phyloP scores from a whole-genome alignment of 1,140 invertebrate genomes.

The Drosophila nasuta region DNA sequence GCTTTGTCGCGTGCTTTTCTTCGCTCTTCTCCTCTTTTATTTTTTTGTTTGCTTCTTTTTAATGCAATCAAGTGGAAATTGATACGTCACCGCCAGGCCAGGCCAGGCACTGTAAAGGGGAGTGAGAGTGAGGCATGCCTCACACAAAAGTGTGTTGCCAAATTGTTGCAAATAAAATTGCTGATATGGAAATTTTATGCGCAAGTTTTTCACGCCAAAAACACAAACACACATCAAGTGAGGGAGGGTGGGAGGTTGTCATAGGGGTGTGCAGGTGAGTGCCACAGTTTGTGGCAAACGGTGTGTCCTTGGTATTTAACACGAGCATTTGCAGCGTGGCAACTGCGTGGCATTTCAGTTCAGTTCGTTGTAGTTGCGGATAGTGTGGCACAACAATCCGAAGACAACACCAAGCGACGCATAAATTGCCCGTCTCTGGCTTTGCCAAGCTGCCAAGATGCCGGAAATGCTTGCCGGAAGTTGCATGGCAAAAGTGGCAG shows the following conservation, averaged over 20 bases:
- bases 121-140: background rate
- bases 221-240: background rate
- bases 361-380: constrained; percentile 8
- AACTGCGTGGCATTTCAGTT: constrained; percentile 36
- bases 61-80: constrained; percentile 82
- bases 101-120: constrained; percentile 1
- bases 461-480: constrained; percentile 46
- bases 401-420: constrained; percentile 29
- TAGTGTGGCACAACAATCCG: background rate
- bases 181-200: constrained; percentile 80
- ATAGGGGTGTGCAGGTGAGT: background rate
- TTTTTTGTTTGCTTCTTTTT: constrained; percentile 35
- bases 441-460: constrained; percentile 22
- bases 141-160: constrained; percentile 75
- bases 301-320: constrained; percentile 47
- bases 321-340: constrained; percentile 7
- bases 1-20: too few relatives aligned
- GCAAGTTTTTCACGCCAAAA: constrained; percentile 57
- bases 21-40: background rate
- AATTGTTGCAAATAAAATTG: constrained; percentile 83
- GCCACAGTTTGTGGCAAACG: constrained; percentile 17
- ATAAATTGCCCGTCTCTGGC: constrained; percentile 38
- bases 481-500: constrained; percentile 31
- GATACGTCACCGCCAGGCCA: constrained; percentile 73
- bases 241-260: background rate